These are phyloP conservation scores for Temnothorax rugatulus DNA, from an alignment of 2,888 invertebrate species.

Conservation along the genomic window DNA sequence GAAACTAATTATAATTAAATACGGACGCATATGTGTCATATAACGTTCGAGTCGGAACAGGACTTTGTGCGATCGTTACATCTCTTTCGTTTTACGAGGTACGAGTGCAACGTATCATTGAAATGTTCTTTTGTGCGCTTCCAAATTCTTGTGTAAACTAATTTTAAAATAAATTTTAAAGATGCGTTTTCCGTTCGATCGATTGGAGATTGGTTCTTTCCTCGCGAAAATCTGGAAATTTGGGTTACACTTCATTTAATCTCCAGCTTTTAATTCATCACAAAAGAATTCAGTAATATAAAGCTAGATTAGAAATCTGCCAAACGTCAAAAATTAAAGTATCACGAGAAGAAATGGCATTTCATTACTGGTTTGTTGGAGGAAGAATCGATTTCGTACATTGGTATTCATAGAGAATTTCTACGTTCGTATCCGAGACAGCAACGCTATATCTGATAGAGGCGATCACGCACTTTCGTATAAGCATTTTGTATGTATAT, in stretches of 20 bases:
- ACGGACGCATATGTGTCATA: neutral
- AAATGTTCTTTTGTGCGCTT: neutral
- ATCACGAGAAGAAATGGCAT: neutral
- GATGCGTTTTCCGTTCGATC: neutral
- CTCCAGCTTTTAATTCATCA: neutral
- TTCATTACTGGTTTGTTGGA: neutral
- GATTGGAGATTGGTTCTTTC: neutral
- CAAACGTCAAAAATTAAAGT: neutral
- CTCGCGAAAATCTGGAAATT: neutral
- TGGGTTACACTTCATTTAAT: neutral
- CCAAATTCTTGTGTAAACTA: too few relatives aligned
- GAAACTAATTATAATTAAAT: neutral
- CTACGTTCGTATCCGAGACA: neutral
- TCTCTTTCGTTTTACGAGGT: neutral
- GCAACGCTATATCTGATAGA: neutral
- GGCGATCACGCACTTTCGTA: neutral
- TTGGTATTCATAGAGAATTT: conserved; percentile 18
- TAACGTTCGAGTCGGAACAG: neutral
- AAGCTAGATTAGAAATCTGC: neutral
- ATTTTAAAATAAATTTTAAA: neutral
- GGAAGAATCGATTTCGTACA: neutral
- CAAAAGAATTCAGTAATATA: neutral
- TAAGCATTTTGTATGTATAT: neutral
- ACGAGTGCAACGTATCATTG: neutral
- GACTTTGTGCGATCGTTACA: neutral